A percentile compares a stretch with the other conserved stretches of the same genome.
These are phyloP conservation scores for Tamias sibiricus DNA, from an alignment of 2,113 vertebrate genomes.

Conservation along the genomic window DNA sequence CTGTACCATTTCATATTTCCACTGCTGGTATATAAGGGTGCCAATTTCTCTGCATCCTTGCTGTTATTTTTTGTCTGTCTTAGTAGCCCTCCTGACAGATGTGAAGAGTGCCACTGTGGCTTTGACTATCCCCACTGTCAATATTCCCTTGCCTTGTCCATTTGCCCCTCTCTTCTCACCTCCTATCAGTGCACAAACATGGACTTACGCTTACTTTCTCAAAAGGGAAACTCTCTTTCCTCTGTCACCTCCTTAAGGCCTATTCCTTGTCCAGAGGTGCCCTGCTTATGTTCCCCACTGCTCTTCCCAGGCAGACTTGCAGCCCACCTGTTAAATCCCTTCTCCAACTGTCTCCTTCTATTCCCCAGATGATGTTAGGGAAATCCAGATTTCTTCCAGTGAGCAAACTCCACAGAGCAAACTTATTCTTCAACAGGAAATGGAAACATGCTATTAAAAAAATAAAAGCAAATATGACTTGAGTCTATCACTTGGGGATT, in stretches of 20 bases:
- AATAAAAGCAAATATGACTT: not conserved
- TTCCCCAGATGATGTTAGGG: not conserved
- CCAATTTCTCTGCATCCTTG: not conserved
- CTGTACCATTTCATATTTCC: not conserved
- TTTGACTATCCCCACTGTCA: not conserved
- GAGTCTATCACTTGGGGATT: not conserved
- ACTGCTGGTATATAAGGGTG: not conserved
- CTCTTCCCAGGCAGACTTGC: not conserved
- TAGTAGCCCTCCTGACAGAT: not conserved
- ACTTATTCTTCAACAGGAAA: not conserved
- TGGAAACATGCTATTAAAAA: not conserved
- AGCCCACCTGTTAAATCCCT: not conserved
- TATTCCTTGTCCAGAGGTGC: not conserved
- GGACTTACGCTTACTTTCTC: not conserved
- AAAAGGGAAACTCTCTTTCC: not conserved
- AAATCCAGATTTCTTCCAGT: not conserved
- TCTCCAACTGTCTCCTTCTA: not conserved
- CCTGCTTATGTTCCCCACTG: not conserved
- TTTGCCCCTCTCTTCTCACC: not conserved
- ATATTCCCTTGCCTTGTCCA: not conserved
- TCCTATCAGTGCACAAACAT: not conserved
- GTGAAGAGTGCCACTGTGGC: not conserved
- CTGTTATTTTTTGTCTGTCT: not conserved
- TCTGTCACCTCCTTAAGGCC: not conserved
- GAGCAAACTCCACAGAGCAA: not conserved